Base-by-base conservation (phyloP, 2,888 invertebrate species). In the Limnephilus rhombicus region DNA sequence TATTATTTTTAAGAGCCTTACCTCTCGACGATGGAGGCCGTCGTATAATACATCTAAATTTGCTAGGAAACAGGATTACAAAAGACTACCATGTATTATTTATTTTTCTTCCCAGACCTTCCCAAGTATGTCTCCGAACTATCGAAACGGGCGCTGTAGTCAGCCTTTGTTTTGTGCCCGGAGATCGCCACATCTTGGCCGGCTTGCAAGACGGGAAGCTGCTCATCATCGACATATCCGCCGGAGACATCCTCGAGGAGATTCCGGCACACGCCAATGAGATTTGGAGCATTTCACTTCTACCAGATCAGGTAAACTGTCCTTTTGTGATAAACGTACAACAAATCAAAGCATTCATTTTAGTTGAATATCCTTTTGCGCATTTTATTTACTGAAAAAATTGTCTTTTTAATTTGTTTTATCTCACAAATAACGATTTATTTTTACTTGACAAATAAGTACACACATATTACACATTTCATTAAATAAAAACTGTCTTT, bases 131-230 rank as follows among this genome's bases (percentile, higher is more conserved):
- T 94, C 96, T 98, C 31, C 96, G 98, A 90, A 98, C 98, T 0
- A 96, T 98, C 91, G 94, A 94, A 0, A 95, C 96, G 24, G 97
- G 97, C 68, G 98, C 98, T 94, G 97, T 98, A 13, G 95, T 98
- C 91, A 96, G 97, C 93, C 96, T 97, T 3, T 96, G 97, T 94
- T 99, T 99, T 96, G 98, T 98, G 34, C 99, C 99, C 31, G 97
- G 97, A 31, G 99, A 99, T 96, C 97, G 99, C 24, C 98, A 99
- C 96, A 97, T 98, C 83, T 95, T 99, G 90, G 97, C 98, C 89
- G 99, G 99, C 5, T 97, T 98, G 94, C 98, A 98, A 95, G 97
- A 97, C 94, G 99, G 99, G 0, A 96, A 96, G 82, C 95, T 99
- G 93, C 95, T 99, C 49, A 97, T 99, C 94, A 97, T 98, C 90